Percentiles rank a stretch among this genome's conserved stretches.
Evolutionary conservation across 2,888 invertebrate species (phyloP).

Genomic region (Zhuqinia jingwanae): DNA sequence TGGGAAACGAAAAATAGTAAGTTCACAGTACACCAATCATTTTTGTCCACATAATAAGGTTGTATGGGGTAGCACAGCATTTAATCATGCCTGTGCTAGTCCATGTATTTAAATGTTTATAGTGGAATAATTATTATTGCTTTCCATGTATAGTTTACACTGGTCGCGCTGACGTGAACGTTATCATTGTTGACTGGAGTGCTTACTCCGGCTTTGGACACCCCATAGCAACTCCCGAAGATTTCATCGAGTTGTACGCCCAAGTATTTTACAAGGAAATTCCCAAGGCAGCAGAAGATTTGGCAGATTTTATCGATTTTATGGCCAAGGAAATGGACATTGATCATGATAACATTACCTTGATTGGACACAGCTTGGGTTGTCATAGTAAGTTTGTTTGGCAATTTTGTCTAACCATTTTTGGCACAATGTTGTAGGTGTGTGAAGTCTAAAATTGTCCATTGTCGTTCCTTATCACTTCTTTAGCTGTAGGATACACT

Average conservation of each 20-base stretch:
- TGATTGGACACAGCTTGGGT: slow-evolving; percentile 1
- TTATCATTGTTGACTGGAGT: slow-evolving; percentile 2
- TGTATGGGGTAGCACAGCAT: no score
- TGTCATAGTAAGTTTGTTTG: slow-evolving; percentile 9
- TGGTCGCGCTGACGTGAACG: background rate
- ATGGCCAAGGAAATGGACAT: background rate
- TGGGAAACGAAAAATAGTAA: background rate
- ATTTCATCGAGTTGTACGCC: background rate
- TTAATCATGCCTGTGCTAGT: no score
- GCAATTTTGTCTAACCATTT: background rate
- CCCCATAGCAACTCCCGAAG: background rate
- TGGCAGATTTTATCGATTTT: slow-evolving; percentile 3
- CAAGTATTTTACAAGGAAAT: background rate
- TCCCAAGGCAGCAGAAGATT: background rate
- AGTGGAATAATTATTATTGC: no score
- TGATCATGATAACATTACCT: background rate
- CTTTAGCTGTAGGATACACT: background rate
- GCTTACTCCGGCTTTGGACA: slow-evolving; percentile 1
- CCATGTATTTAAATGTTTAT: no score
- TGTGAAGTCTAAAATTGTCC: no score
- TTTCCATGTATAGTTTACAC: no score
- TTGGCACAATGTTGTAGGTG: background rate
- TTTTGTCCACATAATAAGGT: no score
- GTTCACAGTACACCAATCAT: no score
- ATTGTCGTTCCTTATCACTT: no score